Evolutionary conservation across 2,888 invertebrate species (phyloP).

Genomic region (Philonicus albiceps): DNA sequence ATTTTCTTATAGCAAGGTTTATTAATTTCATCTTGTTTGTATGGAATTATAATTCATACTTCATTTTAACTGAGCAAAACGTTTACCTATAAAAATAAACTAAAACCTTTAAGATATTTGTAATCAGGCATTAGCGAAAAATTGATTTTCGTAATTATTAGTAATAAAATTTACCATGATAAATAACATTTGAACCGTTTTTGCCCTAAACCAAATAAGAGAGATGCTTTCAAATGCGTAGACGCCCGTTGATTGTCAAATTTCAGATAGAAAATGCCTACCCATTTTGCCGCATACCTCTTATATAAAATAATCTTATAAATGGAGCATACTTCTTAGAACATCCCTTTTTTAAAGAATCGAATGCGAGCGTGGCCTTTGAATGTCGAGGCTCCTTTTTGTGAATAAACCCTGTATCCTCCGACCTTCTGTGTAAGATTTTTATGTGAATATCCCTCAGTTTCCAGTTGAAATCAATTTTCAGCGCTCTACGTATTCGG

Average conservation of each 20-base stretch:
- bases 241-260: neutral
- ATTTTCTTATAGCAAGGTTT: too few species aligned
- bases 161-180: neutral
- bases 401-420: neutral
- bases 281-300: constrained; percentile 15
- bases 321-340: constrained; percentile 16
- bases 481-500: constrained; percentile 43
- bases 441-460: constrained; percentile 12
- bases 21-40: too few species aligned
- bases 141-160: neutral
- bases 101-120: neutral
- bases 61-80: neutral
- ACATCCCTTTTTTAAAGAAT: constrained; percentile 21
- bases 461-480: constrained; percentile 37
- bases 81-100: neutral
- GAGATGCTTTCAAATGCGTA: neutral
- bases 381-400: constrained; percentile 4
- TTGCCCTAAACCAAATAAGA: neutral
- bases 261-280: neutral
- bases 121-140: neutral
- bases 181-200: neutral
- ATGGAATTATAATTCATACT: too few species aligned
- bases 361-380: constrained; percentile 14
- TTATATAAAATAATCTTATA: constrained; percentile 31
- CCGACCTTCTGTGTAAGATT: constrained; percentile 17